Evolutionary conservation across 2,888 invertebrate genomes (phyloP), one percentile per base, ranked within the genome.

Genomic region (Plebejus melissa): DNA sequence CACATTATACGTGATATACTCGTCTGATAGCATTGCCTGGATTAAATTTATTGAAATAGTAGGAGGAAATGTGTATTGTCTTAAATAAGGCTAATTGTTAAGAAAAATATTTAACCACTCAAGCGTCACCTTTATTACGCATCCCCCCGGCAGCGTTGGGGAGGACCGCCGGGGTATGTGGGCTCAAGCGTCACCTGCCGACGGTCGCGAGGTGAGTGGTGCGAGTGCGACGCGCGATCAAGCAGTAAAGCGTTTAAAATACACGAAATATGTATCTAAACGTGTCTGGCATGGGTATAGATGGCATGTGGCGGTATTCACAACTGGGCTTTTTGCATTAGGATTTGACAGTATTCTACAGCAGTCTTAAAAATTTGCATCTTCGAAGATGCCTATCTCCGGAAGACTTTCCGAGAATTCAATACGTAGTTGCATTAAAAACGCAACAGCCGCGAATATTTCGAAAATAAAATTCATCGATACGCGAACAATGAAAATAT

Each of bases 401-500:
- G n/a, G 16, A 57, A 57, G 16, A 58, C 58, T 58, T 7, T 58
- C 22, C n/a, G 6, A 22, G 7, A 22, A 28, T 60, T 60, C 13
- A 32, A 60, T 22, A 28, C 32, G 13, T 32, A 13, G 13, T 65
- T 65, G 70, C 46, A 41, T n/a, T 46, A 46, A 3, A 11, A 71
- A 46, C n/a, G 46, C n/a, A 11, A 22, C 71, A 41, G 1, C n/a
- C 2, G 0, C 46, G 46, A 36, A 3, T 32, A 6, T 65, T 32
- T 36, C 32, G 65, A 65, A 65, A 65, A 65, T 36, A 36, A 65
- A 32, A 65, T 65, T 46, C 71, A 22, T 7, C 70, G 11, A 57
- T 58, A 36, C 6, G 16, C 13, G 22, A 46, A 65, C 65, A 60
- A 60, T 74, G 60, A 41, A 46, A 60, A 74, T 65, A 65, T 22